Base-by-base conservation (phyloP, 2,888 invertebrate genomes). In the Eilema griseolum region DNA sequence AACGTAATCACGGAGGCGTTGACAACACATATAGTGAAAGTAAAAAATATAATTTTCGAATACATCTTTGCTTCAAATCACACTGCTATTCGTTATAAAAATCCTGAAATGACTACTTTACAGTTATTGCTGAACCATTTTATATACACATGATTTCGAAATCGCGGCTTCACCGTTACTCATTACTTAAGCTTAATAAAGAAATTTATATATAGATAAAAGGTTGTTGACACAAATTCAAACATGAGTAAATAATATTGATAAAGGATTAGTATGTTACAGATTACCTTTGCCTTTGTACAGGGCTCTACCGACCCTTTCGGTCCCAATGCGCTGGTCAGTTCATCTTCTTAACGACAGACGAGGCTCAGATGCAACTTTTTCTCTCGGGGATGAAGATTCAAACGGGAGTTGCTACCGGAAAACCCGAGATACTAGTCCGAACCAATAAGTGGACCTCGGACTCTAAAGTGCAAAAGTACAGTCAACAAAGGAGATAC, bases 1-100 rank as follows among this genome's bases (percentile, higher is more conserved):
- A 69, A 66, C 52, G 60, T 63, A n/a, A 74, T 69, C 33, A 74
- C 69, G 16, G 69, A 71, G 12, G 69, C 71, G 37, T 67, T 69
- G 31, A 71, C 66, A 28, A 56, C 66, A 69, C 57, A 71, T 1
- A 71, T 11, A n/a, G 61, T 24, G 12, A 41, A 56, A 61, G 67
- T 23, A 41, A 74, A 24, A 59, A 71, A 16, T 24, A 69, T 41
- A 24, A 61, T 23, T 69, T 66, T 61, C 26, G 14, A 26, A 62
- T 14, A 60, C 74, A 74, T 74, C 24, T 24, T 57, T n/a, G 23
- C 64, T 57, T 1, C 28, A 7, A 52, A 0, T n/a, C n/a, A n/a
- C n/a, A n/a, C 46, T 26, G 26, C 4, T 59, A 14, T 52, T 64
- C 1, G 3, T 24, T 20, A 23, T 14, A 64, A 28, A 14, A n/a